Evolutionary conservation across 2,113 vertebrate genomes (phyloP).

Genomic region (Dunckerocampus dactyliophorus): DNA sequence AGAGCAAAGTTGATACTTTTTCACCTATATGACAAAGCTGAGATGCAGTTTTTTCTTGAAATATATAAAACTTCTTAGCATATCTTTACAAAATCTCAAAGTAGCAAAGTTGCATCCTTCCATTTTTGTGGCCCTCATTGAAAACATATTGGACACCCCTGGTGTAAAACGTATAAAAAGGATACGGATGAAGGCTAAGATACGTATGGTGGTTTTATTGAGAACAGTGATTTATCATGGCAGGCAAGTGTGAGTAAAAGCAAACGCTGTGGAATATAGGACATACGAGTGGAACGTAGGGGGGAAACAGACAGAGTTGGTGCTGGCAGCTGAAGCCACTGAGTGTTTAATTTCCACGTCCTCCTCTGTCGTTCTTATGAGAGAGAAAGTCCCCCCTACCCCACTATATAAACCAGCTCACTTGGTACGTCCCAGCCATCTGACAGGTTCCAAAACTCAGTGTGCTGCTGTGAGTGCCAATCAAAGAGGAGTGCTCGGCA

Average conservation of each 20-base stretch:
- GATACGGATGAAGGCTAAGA: background rate
- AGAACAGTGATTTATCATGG: constrained; percentile 46
- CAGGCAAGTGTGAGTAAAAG: constrained; percentile 36
- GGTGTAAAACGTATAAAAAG: no score
- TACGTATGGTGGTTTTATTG: constrained; percentile 35
- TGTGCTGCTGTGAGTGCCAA: constrained; percentile 74
- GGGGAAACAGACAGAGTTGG: constrained; percentile 31
- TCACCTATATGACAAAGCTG: no score
- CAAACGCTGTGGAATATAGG: constrained; percentile 40
- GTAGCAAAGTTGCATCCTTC: no score
- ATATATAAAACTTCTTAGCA: no score
- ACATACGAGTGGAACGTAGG: constrained; percentile 30
- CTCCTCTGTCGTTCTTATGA: constrained; percentile 16
- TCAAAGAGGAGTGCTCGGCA: constrained; percentile 67
- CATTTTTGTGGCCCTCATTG: no score
- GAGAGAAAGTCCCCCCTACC: constrained; percentile 16
- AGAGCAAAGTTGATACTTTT: no score
- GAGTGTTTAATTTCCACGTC: constrained; percentile 24
- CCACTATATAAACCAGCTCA: constrained; percentile 52
- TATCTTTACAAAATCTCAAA: no score
- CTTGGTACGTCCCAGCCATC: constrained; percentile 67
- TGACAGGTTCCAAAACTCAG: constrained; percentile 77
- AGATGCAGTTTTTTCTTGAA: no score
- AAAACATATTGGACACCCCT: no score
- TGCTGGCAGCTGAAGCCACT: constrained; percentile 46